phyloP scores from a whole-genome alignment of 2,888 invertebrate species.

The Lithophane ornitopus region DNA sequence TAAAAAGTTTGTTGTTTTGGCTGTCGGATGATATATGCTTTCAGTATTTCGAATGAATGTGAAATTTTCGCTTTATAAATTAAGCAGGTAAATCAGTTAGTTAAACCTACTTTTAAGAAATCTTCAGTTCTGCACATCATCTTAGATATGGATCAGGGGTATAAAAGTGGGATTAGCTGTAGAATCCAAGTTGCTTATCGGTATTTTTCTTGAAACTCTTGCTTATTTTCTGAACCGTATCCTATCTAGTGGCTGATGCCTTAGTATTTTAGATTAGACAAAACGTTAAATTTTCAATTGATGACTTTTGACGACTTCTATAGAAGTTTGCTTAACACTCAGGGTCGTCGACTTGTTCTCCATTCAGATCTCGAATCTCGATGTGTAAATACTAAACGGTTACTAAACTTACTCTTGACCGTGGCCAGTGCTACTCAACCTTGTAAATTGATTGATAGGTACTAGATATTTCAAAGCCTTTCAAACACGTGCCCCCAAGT shows the following conservation, averaged over 20 bases:
- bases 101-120: background rate
- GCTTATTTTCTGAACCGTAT: background rate
- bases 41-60: background rate
- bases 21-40: background rate
- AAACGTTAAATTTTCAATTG: background rate
- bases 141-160: background rate
- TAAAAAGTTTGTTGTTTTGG: background rate
- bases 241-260: too few relatives aligned
- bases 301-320: background rate
- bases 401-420: constrained; percentile 50
- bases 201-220: background rate
- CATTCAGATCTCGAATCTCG: constrained; percentile 13
- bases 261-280: background rate
- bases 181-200: background rate
- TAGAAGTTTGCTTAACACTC: background rate
- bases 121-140: background rate
- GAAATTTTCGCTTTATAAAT: too few relatives aligned
- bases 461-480: constrained; percentile 32
- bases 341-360: constrained; percentile 30
- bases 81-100: too few relatives aligned
- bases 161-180: background rate
- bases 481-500: constrained; percentile 14
- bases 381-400: constrained; percentile 27
- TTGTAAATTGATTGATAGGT: constrained; percentile 25
- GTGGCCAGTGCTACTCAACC: constrained; percentile 20